Evolutionary conservation across 1,140 invertebrate species (phyloP).

Genomic region (Heliconius himera): DNA sequence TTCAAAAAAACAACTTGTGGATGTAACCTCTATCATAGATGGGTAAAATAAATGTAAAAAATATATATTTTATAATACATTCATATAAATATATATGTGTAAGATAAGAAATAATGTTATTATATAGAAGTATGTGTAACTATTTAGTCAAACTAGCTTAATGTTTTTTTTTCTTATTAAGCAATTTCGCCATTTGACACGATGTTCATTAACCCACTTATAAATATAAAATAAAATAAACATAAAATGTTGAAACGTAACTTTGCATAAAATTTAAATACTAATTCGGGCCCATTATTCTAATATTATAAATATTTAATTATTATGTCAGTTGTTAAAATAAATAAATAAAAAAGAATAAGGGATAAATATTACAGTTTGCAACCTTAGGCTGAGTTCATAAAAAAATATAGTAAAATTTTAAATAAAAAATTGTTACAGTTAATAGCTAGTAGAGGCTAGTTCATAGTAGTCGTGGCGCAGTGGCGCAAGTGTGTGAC

Average conservation of each 20-base stretch:
- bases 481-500: too few species aligned
- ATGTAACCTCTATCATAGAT: too few species aligned
- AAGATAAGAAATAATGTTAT: not conserved
- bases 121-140: not conserved
- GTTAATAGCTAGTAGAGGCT: too few species aligned
- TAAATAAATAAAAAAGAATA: not conserved
- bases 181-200: slow-evolving; percentile 1
- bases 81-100: too few species aligned
- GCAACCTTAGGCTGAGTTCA: too few species aligned
- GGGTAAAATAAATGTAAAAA: too few species aligned
- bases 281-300: not conserved
- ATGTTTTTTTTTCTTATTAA: not conserved
- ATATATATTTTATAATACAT: too few species aligned
- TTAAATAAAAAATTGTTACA: not conserved
- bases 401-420: not conserved
- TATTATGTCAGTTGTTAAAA: not conserved
- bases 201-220: slow-evolving; percentile 2
- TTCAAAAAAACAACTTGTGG: too few species aligned
- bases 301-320: not conserved
- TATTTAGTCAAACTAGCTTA: slow-evolving; percentile 1
- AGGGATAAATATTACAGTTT: too few species aligned
- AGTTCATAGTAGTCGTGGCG: too few species aligned
- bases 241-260: not conserved
- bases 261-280: not conserved
- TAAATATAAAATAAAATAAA: not conserved